Base-by-base conservation (phyloP, 1,140 invertebrate species). In the Neuroterus valhalla region DNA sequence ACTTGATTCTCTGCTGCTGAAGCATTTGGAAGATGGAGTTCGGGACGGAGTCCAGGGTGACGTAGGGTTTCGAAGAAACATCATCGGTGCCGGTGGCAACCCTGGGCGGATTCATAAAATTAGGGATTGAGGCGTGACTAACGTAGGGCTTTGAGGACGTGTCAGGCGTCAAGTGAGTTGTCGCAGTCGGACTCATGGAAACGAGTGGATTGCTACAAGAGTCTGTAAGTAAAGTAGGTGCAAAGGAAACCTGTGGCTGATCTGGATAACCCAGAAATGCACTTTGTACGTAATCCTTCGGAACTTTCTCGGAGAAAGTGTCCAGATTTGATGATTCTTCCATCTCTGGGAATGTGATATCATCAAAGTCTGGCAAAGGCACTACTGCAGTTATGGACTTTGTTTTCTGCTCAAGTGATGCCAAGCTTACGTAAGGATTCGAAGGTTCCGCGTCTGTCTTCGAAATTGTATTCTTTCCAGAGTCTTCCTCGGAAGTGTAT, bases 281-380 rank as follows among this genome's bases (percentile, higher is more conserved):
- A 14, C 82, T 78, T 55, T 87, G 86, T 1, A 88, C 86, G 14
- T 88, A 89, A 2, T 86, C 82, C 44, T 84, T 88, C 17, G 67
- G 76, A 1, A 74, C 17, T 21, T 76, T 75, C 11, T 76, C 71
- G 38, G 44, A 48, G n/a, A 48, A 68, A 23, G 15, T 21, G 10
- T 68, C n/a, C 44, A 38, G 23, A 50, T 17, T 70, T 23, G n/a
- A 26, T 15, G 26, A 17, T 19, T 72, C 48, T 4, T 55, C 38
- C 6, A 71, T 62, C 15, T 85, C 78, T 1, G 78, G 75, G 19
- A 84, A 79, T 0, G 72, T 66, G 11, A 81, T 70, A 12, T 85
- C 73, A 5, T 80, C 77, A 6, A 85, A 10, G 19, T 83, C 70
- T 1, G 68, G 55, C 2, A 83, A 31, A 12, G 77, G 42, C 17